Base-by-base conservation (phyloP, 2,888 invertebrate genomes). In the Nipponacmea schrenckii region DNA sequence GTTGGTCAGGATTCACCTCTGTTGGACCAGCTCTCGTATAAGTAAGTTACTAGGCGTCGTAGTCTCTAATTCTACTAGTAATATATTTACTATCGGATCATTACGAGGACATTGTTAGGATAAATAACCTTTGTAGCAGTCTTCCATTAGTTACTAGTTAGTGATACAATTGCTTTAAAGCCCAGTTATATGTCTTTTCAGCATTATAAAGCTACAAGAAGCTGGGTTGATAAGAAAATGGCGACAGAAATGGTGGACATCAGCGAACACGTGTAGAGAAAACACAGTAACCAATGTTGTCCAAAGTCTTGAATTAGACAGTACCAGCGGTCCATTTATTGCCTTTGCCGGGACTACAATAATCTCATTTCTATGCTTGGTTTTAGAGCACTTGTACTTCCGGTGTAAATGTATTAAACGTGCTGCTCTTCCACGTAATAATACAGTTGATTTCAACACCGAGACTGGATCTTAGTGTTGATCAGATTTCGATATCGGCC, bases 191-290 rank as follows among this genome's bases (percentile, higher is more conserved):
- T 69, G 69, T 69, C 17, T 65, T 67, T 70, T 56, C 75, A 80
- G 80, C 62, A 75, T 80, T 10, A 74, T 77, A 56, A 70, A 73
- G 39, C 70, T 76, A 65, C 77, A 76, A 67, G 80, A 80, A 44
- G 67, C 75, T 4, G 80, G 80, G 0, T 64, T 80, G 46, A 71
- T 77, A 5, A 69, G 74, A 26, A 73, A 78, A 26, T 76, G 78
- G 76, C 64, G 72, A 7, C 69, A 68, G 39, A 73, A 71, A 64
- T 80, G 80, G 80, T 80, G 78, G 75, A 68, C 72, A 0, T 12
- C 72, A 0, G 74, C 64, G 12, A 69, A 70, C 62, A 70, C 62
- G 44, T 77, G 76, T 68, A 45, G 62, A n/a, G 63, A 26, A 14
- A 15, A 26, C 45, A 27, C 63, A n/a, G 62, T 68, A 12, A 66